These are phyloP conservation scores for Lanistes nyassanus DNA, from an alignment of 1,140 invertebrate genomes.

Conservation along the genomic window DNA sequence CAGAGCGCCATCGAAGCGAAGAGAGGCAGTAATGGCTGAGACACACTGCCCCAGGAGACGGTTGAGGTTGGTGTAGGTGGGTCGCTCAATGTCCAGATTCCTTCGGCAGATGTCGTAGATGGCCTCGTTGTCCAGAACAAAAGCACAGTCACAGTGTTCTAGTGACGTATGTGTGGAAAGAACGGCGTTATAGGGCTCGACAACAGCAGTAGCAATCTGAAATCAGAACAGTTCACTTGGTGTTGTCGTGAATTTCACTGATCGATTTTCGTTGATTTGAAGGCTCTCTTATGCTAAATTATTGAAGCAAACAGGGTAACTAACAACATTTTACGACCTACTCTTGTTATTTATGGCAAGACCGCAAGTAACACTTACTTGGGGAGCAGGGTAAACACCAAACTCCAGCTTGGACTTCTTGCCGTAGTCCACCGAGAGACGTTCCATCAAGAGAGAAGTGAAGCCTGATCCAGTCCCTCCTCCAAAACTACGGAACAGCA, in stretches of 20 bases:
- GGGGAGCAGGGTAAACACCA: slow-evolving; percentile 63
- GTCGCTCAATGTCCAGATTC: slow-evolving; percentile 83
- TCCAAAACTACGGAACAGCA: slow-evolving; percentile 29
- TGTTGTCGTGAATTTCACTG: too few relatives aligned
- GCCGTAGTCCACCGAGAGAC: slow-evolving; percentile 78
- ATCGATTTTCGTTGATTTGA: too few relatives aligned
- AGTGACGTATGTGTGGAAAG: slow-evolving; percentile 68
- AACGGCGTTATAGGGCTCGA: slow-evolving; percentile 68
- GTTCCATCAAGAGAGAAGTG: slow-evolving; percentile 86
- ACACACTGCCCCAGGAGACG: slow-evolving; percentile 71
- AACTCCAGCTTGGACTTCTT: slow-evolving; percentile 79
- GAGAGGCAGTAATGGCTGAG: slow-evolving; percentile 71
- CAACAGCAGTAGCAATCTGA: slow-evolving; percentile 65
- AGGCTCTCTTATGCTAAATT: too few relatives aligned
- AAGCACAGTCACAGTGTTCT: slow-evolving; percentile 67
- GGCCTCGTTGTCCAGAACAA: slow-evolving; percentile 86
- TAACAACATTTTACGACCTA: too few relatives aligned
- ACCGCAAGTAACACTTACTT: slow-evolving; percentile 45
- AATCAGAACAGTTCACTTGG: slow-evolving; percentile 50
- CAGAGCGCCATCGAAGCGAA: slow-evolving; percentile 78
- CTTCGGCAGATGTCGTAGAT: slow-evolving; percentile 91
- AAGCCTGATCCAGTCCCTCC: slow-evolving; percentile 78
- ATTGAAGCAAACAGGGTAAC: too few relatives aligned
- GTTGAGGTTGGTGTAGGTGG: slow-evolving; percentile 85
- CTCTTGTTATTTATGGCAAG: too few relatives aligned